Base-by-base conservation (phyloP, 2,888 invertebrate species). In the Philereme transversata region DNA sequence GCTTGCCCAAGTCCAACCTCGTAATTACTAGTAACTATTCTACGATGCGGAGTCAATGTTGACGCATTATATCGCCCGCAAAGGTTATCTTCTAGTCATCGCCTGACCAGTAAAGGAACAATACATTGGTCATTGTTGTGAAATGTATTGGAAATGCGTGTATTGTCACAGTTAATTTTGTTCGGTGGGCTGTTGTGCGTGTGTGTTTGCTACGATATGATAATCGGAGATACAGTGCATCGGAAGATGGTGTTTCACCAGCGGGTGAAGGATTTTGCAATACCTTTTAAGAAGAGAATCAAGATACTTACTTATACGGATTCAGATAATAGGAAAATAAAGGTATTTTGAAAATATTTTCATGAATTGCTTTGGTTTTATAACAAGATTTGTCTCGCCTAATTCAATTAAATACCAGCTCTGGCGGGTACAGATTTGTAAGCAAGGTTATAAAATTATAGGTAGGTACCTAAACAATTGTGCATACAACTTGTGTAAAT, bases 201-300 rank as follows among this genome's bases (percentile, higher is more conserved):
- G 76, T 83, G 80, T 77, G 75, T 73, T 64, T 72, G 78, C 61
- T 82, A 72, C 78, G 91, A 92, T 68, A 92, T 92, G 92, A 87
- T 91, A 61, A 73, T 86, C 22, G 91, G 91, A 49, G 91, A 92
- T 66, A 90, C 86, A 3, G 89, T 92, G 67, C 91, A 90, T 67
- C 82, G 87, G 65, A 92, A 92, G 77, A 90, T 92, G 91, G 87
- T 92, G 60, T 91, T 89, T 71, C 91, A 92, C 62, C 87, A 91
- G 67, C 85, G 92, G 69, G 80, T 91, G 35, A 92, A 92, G 71
- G 89, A 90, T 55, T 88, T 90, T 40, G 91, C 91, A 33, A 88
- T 92, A 79, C 91, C 91, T 0, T 92, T 92, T 68, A 90, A 86
- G 78, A 92, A 92, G 71, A 81, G 90, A 62, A 85, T 92, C 5